These are phyloP conservation scores for Caenorhabditis brenneri DNA, from an alignment of 1,140 invertebrate species.

Conservation along the genomic window DNA sequence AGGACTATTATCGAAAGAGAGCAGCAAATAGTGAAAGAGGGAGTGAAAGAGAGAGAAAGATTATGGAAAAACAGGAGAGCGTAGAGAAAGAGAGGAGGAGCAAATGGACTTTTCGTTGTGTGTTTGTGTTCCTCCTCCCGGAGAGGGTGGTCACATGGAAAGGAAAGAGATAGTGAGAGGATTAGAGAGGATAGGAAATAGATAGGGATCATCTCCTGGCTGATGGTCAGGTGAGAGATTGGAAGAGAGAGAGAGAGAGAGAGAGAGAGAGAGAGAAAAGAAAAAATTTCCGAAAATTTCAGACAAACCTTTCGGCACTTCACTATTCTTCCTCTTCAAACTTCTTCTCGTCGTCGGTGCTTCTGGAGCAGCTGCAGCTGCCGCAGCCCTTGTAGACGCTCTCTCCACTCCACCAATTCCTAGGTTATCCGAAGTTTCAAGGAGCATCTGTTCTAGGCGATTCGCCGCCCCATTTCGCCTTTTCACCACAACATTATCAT, in stretches of 20 bases:
- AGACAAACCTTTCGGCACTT: not conserved
- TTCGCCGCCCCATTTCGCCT: slow-evolving; percentile 16
- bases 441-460: not conserved
- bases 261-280: not conserved
- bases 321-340: not conserved
- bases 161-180: not conserved
- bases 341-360: not conserved
- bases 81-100: not conserved
- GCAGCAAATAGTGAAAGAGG: not conserved
- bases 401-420: not conserved
- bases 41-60: not conserved
- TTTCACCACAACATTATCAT: not conserved
- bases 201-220: not conserved
- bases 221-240: not conserved
- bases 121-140: not conserved
- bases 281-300: too few relatives aligned
- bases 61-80: too few relatives aligned
- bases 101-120: not conserved
- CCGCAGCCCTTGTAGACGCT: not conserved
- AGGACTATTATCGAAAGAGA: not conserved
- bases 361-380: not conserved
- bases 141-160: not conserved
- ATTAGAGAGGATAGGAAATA: not conserved
- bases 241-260: not conserved
- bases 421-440: not conserved